Evolutionary conservation across 2,113 vertebrate genomes (phyloP).

Genomic region (Ochotona princeps): DNA sequence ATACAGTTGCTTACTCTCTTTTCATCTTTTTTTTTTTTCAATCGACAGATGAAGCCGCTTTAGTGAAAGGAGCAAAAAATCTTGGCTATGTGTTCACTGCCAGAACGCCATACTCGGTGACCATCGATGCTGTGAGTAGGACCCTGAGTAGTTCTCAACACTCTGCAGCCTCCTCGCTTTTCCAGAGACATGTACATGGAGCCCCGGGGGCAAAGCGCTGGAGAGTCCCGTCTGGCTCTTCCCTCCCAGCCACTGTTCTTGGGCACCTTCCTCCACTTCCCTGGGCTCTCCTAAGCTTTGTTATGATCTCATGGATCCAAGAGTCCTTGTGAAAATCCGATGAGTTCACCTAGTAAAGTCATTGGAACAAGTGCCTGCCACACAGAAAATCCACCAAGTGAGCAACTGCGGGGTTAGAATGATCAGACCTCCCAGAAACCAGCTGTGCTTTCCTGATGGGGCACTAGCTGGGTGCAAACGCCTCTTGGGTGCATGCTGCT

Average conservation of each 20-base stretch:
- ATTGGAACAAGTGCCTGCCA: not conserved
- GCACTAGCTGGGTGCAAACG: not conserved
- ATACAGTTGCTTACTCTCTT: not conserved
- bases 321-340: not conserved
- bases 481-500: not conserved
- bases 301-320: not conserved
- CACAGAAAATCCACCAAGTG: not conserved
- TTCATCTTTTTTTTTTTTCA: constrained; percentile 51
- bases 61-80: constrained; percentile 96
- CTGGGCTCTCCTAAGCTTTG: not conserved
- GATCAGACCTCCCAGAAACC: not conserved
- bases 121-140: constrained; percentile 92
- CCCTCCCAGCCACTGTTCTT: not conserved
- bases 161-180: not conserved
- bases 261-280: not conserved
- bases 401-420: not conserved
- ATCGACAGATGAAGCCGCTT: constrained; percentile 92
- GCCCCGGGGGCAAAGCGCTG: not conserved
- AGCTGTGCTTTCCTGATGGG: not conserved
- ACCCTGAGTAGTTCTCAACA: fast-evolving
- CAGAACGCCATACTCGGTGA: constrained; percentile 91
- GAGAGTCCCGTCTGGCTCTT: not conserved
- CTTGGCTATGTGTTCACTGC: constrained; percentile 94
- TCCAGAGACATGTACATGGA: not conserved
- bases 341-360: not conserved